phyloP scores from a whole-genome alignment of 1,140 invertebrate genomes.

The Cotesia vestalis region DNA sequence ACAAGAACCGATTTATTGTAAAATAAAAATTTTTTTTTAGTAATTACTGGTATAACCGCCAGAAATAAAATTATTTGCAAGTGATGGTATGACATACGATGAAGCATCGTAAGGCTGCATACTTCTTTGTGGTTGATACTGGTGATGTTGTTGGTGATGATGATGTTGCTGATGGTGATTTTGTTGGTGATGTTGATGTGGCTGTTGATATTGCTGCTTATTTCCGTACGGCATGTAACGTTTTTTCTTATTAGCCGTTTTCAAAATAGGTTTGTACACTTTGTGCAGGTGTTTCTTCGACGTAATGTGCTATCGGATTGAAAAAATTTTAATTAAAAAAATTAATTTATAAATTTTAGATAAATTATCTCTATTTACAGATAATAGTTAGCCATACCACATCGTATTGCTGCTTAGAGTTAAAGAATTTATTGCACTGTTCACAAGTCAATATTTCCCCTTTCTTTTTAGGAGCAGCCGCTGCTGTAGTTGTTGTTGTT shows the following conservation, averaged over 20 bases:
- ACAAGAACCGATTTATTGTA: no score
- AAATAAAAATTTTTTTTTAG: not conserved
- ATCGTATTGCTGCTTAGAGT: conserved; percentile 59
- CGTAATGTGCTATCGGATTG: conserved; percentile 51
- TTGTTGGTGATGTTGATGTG: conserved; percentile 21
- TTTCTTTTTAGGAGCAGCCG: conserved; percentile 43
- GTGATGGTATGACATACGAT: conserved; percentile 31
- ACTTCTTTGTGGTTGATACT: conserved; percentile 31
- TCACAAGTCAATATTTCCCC: conserved; percentile 51
- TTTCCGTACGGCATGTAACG: conserved; percentile 58
- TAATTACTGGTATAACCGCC: conserved; percentile 50
- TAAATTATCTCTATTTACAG: no score
- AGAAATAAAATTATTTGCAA: conserved; percentile 56
- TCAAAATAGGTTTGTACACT: conserved; percentile 46
- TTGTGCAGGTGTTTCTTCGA: conserved; percentile 60
- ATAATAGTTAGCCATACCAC: conserved; percentile 51
- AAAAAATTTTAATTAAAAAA: conserved; percentile 42
- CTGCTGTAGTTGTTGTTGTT: conserved; percentile 10
- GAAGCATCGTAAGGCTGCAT: conserved; percentile 28
- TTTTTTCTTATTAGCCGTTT: conserved; percentile 45
- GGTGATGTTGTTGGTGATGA: not conserved
- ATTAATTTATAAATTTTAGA: conserved; percentile 18
- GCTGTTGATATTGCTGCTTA: conserved; percentile 44
- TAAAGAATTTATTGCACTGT: conserved; percentile 62
- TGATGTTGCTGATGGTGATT: conserved; percentile 22